These are phyloP conservation scores for Cyphomyrmex costatus DNA, from an alignment of 1,140 invertebrate species.

Conservation along the genomic window DNA sequence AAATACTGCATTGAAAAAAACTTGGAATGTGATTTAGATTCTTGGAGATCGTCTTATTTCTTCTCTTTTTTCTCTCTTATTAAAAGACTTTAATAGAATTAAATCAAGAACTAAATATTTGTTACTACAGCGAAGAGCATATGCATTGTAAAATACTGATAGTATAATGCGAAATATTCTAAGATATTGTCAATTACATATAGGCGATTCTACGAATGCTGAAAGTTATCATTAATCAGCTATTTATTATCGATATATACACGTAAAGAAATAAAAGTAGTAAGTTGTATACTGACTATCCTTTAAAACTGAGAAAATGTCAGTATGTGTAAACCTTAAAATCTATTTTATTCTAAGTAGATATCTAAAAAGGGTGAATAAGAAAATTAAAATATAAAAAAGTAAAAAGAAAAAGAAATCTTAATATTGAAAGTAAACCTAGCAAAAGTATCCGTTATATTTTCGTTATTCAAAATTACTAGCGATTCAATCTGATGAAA, in stretches of 20 bases:
- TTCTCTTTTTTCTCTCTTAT: not conserved
- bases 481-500: too few relatives aligned
- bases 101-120: not conserved
- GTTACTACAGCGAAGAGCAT: too few relatives aligned
- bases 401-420: too few relatives aligned
- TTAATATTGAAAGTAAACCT: too few relatives aligned
- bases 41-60: not conserved
- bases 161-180: not conserved
- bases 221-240: conserved; percentile 2
- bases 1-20: conserved; percentile 72
- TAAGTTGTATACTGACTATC: not conserved
- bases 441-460: too few relatives aligned
- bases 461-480: too few relatives aligned
- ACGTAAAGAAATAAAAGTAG: not conserved
- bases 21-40: not conserved
- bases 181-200: not conserved
- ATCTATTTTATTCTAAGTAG: not conserved
- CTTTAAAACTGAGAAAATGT: not conserved
- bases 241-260: not conserved
- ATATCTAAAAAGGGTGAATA: too few relatives aligned
- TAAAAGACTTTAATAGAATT: not conserved
- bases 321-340: not conserved
- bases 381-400: not conserved
- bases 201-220: not conserved
- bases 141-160: not conserved